Conservation (phyloP, 2,888 invertebrate genomes). For the Ophioninae sp. region DNA sequence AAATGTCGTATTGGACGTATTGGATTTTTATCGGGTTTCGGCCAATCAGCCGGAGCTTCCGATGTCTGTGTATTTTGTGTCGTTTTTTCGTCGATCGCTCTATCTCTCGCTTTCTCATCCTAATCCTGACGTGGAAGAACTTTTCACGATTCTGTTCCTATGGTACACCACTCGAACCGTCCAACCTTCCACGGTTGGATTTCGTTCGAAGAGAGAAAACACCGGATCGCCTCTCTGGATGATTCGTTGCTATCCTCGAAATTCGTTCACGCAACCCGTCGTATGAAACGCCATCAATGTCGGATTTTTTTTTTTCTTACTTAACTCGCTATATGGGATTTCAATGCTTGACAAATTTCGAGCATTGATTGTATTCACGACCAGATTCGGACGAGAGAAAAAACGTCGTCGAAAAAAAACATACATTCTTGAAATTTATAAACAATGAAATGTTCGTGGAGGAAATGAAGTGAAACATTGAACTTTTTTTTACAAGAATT, state of each 20-base stretch:
- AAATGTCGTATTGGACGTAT: conserved; percentile 64
- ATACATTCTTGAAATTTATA: background rate
- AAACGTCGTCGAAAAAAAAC: background rate
- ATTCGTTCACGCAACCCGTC: conserved; percentile 2
- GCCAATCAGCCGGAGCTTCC: conserved; percentile 66
- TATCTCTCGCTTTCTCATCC: conserved; percentile 25
- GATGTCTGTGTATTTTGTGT: conserved; percentile 53
- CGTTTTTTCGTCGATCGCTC: conserved; percentile 39
- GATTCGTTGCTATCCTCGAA: conserved; percentile 42
- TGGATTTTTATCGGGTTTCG: conserved; percentile 73
- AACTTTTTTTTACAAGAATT: background rate
- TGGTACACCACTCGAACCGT: background rate
- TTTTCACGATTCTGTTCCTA: conserved; percentile 29
- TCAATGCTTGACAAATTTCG: background rate
- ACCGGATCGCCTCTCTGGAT: conserved; percentile 35
- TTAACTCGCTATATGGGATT: background rate
- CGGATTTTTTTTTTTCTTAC: background rate
- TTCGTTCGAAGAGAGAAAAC: conserved; percentile 5
- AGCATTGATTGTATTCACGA: background rate
- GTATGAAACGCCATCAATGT: conserved; percentile 3
- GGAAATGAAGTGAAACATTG: background rate
- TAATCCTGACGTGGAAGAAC: conserved; percentile 42
- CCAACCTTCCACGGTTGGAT: background rate
- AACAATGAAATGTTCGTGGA: background rate
- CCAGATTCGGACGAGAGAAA: background rate